Evolutionary conservation across 2,888 invertebrate species (phyloP).

Genomic region (Schizotus pectinicornis): DNA sequence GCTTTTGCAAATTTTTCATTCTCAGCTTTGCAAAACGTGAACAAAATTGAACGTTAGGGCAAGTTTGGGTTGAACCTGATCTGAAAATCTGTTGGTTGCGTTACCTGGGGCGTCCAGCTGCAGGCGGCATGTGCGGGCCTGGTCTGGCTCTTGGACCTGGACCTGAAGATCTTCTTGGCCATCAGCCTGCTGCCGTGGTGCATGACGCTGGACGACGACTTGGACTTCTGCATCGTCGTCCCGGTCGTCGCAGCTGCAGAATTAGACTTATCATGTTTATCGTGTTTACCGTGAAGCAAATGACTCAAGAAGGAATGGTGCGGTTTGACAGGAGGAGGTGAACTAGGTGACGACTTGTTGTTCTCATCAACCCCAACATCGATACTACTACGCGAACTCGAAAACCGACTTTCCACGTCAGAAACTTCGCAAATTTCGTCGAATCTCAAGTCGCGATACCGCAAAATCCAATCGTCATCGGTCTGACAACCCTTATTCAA

Average conservation of each 20-base stretch:
- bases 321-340: conserved; percentile 60
- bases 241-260: conserved; percentile 45
- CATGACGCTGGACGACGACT: conserved; percentile 86
- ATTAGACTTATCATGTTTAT: conserved; percentile 45
- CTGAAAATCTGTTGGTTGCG: conserved; percentile 13
- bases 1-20: background rate
- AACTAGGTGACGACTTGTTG: conserved; percentile 54
- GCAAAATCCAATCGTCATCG: conserved; percentile 75
- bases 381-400: conserved; percentile 63
- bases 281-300: conserved; percentile 64
- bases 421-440: conserved; percentile 54
- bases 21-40: too few species aligned
- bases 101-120: conserved; percentile 88
- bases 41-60: background rate
- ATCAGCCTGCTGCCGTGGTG: conserved; percentile 74
- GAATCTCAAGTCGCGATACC: conserved; percentile 61
- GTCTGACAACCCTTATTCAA: conserved; percentile 79
- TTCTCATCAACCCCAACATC: conserved; percentile 59
- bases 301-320: conserved; percentile 68
- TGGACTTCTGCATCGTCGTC: conserved; percentile 85
- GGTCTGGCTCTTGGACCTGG: conserved; percentile 82
- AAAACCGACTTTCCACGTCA: conserved; percentile 57
- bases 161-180: conserved; percentile 84
- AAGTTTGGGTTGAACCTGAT: background rate
- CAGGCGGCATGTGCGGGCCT: conserved; percentile 65